Base-by-base conservation (phyloP, 2,888 invertebrate species). In the Chrysotoxum bicinctum region DNA sequence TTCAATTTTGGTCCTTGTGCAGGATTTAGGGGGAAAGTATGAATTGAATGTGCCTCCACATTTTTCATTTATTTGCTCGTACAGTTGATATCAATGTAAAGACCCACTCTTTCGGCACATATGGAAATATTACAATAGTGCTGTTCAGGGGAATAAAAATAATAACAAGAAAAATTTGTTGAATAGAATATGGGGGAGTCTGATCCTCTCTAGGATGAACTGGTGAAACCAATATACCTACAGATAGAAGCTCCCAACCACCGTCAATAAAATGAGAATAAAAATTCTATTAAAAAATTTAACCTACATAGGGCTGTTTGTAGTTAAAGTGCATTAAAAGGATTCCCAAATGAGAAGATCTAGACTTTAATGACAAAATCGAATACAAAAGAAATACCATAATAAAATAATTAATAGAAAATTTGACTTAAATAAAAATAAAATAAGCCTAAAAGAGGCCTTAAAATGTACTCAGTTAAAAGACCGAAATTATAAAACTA, bases 81-180 rank as follows among this genome's bases (percentile, higher is more conserved):
- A n/a, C 52, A 30, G 54, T 45, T 30, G 21, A 19, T 43, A 35
- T 80, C 19, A 52, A 52, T 74, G 56, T 35, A 70, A 52, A 26
- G 7, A 58, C 48, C 58, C 43, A 68, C 23, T 68, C 66, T 43
- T 60, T 8, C 16, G 48, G 45, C 75, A 66, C 70, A 69, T 76
- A 76, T 76, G 80, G n/a, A 80, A 80, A 85, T 72, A 76, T 72
- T 26, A 85, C 80, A 80, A 80, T 85, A 68, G 32, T 80, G 60
- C 80, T 35, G 40, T 72, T 76, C 72, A 52, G 72, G 72, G 68
- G 30, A 54, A 37, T 26, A 62, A 4, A 54, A 19, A 26, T 37
- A 37, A 60, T 32, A 30, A 19, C 16, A 21, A 56, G 10, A 16
- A 12, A 56, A 23, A 16, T 5, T 43, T 19, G 14, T 45, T 74